Percentiles rank a stretch among this genome's conserved stretches.
These are phyloP conservation scores for Chaetura pelagica DNA, from an alignment of 2,113 vertebrate species.

Conservation along the genomic window DNA sequence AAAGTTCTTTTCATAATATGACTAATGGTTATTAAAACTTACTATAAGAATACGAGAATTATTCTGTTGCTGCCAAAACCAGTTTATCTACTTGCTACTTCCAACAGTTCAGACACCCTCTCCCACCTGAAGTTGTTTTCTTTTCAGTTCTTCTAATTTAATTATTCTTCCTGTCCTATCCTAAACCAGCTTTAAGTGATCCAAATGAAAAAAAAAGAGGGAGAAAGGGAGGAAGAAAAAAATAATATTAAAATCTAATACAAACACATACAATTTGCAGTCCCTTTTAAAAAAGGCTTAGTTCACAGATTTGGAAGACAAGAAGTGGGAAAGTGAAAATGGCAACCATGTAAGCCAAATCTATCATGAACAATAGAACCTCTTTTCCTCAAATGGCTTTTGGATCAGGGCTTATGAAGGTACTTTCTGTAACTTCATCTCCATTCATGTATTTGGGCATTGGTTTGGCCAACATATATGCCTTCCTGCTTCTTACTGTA, in stretches of 20 bases:
- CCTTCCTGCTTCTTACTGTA: background rate
- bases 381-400: background rate
- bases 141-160: background rate
- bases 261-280: background rate
- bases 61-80: background rate
- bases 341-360: background rate
- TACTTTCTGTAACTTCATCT: background rate
- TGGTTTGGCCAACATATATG: background rate
- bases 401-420: background rate
- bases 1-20: background rate
- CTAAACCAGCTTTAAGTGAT: background rate
- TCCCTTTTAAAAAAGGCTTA: background rate
- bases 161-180: background rate
- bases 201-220: background rate
- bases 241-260: background rate
- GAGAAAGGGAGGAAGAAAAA: too few species aligned
- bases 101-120: background rate
- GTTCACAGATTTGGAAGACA: background rate
- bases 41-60: background rate
- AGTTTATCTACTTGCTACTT: background rate
- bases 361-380: background rate
- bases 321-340: background rate
- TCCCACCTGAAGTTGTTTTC: background rate
- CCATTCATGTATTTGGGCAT: background rate
- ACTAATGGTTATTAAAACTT: background rate